Percentiles rank a stretch among this genome's conserved stretches.
phyloP scores from a whole-genome alignment of 2,113 vertebrate species.

The Zosterops hypoxanthus region DNA sequence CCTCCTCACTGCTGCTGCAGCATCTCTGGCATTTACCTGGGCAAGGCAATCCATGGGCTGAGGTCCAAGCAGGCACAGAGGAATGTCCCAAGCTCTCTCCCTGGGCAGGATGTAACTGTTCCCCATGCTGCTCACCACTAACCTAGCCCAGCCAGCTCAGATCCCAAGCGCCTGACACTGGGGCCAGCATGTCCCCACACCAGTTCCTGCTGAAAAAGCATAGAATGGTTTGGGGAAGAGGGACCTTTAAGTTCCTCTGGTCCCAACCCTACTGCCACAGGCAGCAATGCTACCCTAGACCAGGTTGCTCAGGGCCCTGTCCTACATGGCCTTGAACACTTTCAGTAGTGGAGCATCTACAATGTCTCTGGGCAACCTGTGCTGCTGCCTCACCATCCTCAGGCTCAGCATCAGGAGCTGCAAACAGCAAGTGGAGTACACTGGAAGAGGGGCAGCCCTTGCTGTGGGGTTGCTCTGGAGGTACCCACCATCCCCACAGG shows the following conservation, averaged over 20 bases:
- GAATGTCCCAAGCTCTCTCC: neutral
- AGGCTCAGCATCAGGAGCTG: neutral
- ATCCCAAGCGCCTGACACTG: neutral
- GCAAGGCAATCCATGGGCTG: neutral
- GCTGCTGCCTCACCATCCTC: neutral
- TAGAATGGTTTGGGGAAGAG: neutral
- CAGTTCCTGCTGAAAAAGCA: neutral
- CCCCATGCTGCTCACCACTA: neutral
- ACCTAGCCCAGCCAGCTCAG: neutral
- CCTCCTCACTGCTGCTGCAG: neutral
- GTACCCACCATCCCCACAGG: neutral
- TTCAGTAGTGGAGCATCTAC: neutral
- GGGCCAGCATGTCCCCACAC: neutral
- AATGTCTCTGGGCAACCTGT: neutral
- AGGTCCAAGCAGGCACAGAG: rapidly evolving
- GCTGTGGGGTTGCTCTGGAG: neutral
- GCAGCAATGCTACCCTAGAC: neutral
- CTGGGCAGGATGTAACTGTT: neutral
- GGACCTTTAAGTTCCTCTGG: neutral
- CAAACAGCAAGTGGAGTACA: neutral
- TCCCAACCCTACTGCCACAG: neutral
- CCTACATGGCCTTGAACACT: neutral
- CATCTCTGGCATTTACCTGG: neutral
- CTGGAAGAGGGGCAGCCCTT: neutral
- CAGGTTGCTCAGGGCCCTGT: neutral